Evolutionary conservation across 2,797 vertebrate species (phyloP), one percentile per base, ranked within the genome.

Genomic region (Hydrocynus forskahlii): DNA sequence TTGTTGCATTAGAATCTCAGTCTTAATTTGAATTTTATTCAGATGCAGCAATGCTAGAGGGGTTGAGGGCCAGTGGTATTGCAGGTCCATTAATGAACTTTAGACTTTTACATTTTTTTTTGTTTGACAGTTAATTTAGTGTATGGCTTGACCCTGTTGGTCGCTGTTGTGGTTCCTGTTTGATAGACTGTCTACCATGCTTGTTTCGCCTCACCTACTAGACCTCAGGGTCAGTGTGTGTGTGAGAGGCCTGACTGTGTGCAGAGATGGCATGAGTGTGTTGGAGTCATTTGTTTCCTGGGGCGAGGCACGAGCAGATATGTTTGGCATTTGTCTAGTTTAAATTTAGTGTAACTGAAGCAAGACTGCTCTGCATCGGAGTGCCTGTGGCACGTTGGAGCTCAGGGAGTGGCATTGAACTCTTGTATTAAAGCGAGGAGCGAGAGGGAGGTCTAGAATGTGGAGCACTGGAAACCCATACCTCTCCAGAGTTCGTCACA

Each of bases 261-360:
- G 16, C 12, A 52, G 60, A 73, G 62, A 62, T 57, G 45, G 90
- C 91, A 89, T 75, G 35, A 62, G 87, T 89, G 90, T 90, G 55
- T 92, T 92, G 90, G 89, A 92, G 91, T 91, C 88, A 85, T 93
- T 94, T 94, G 92, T 95, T 95, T 93, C 88, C 90, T 43, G 79
- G 93, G 92, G 92, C 71, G 90, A 93, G 93, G 94, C 93, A 93
- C 89, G 89, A 93, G 92, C 92, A 94, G 92, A 90, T 92, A 95
- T 95, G 93, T 90, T 89, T 91, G 94, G 93, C 93, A 96, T 95
- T 93, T 94, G 92, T 95, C 93, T 95, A 93, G 93, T 94, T 95
- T 95, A 95, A 95, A 94, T 94, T 94, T 94, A 95, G 94, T 94
- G 94, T 94, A 95, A 95, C 94, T 91, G 87, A 94, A 95, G 89